These are phyloP conservation scores for Pteronotus mesoamericanus DNA, from an alignment of 2,797 vertebrate species.

Conservation along the genomic window DNA sequence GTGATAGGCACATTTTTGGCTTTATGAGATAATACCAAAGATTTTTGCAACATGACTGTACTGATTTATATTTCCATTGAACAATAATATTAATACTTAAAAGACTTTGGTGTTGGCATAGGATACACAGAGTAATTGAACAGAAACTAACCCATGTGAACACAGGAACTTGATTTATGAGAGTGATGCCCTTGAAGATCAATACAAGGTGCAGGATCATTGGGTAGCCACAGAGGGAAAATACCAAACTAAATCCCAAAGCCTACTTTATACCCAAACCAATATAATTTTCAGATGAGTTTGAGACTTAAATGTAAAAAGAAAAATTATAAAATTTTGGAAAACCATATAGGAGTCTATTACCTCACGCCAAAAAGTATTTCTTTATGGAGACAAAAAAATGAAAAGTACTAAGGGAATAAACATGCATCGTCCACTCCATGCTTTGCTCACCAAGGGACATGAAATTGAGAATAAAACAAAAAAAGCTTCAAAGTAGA, in stretches of 20 bases:
- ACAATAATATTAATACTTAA: background rate
- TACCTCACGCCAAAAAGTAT: background rate
- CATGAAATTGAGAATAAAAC: background rate
- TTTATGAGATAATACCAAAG: background rate
- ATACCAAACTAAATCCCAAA: background rate
- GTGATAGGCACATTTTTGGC: background rate
- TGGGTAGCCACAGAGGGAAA: background rate
- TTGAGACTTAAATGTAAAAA: background rate
- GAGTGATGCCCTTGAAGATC: background rate
- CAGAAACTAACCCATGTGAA: background rate
- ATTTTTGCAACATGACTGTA: background rate
- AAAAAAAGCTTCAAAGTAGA: background rate
- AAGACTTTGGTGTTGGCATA: background rate
- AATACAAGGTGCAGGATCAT: background rate
- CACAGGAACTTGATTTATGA: background rate
- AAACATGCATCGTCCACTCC: background rate
- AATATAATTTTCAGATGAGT: background rate
- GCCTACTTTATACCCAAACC: background rate
- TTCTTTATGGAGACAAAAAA: background rate
- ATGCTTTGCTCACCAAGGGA: background rate
- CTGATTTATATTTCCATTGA: background rate
- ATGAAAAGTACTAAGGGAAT: background rate
- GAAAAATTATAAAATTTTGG: background rate
- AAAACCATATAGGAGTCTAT: background rate
- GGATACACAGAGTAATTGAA: background rate